Evolutionary conservation across 2,888 invertebrate genomes (phyloP).

Genomic region (Loripinus fragilis): DNA sequence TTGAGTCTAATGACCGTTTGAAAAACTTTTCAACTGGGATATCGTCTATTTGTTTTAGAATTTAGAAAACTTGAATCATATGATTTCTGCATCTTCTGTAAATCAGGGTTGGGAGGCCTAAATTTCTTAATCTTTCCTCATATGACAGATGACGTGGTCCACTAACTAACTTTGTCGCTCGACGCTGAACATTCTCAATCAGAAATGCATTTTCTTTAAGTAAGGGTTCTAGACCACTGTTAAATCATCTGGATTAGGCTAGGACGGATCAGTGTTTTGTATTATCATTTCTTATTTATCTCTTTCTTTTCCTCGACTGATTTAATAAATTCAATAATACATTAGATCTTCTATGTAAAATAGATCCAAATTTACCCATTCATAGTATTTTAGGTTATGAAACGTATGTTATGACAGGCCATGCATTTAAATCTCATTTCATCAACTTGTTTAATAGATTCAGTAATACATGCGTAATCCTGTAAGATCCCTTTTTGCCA

Average conservation of each 20-base stretch:
- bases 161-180: neutral
- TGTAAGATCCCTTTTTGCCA: too few species aligned
- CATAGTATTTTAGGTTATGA: too few species aligned
- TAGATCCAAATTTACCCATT: too few species aligned
- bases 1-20: neutral
- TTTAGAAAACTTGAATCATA: neutral
- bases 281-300: too few species aligned
- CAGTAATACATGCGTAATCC: too few species aligned
- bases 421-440: too few species aligned
- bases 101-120: neutral
- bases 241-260: too few species aligned
- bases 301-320: too few species aligned
- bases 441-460: too few species aligned
- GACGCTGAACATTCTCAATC: neutral
- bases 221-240: conserved; percentile 14
- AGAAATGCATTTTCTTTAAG: neutral
- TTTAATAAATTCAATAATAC: too few species aligned
- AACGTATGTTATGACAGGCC: too few species aligned
- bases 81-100: conserved; percentile 1
- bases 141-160: neutral
- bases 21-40: neutral
- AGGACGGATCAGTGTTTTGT: neutral
- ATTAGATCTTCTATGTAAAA: too few species aligned
- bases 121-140: neutral
- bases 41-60: neutral